Evolutionary conservation across 1,140 invertebrate species (phyloP).

Genomic region (Bombus ignitus): DNA sequence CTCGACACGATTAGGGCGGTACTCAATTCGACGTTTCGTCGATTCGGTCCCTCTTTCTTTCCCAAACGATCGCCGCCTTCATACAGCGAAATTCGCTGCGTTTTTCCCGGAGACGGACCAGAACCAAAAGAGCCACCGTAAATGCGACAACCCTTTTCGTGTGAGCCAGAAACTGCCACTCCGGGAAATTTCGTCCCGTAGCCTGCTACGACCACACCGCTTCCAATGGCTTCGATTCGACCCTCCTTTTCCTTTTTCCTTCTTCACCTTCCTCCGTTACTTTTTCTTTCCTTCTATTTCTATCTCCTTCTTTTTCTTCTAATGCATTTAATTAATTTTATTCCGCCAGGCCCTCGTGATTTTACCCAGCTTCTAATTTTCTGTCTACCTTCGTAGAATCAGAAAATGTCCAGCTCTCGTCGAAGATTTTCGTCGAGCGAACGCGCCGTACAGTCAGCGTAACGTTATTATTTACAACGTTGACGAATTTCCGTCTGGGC

Average conservation of each 20-base stretch:
- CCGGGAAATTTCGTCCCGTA: slow-evolving; percentile 28
- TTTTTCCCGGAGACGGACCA: slow-evolving; percentile 46
- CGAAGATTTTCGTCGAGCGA: no score
- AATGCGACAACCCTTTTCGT: slow-evolving; percentile 67
- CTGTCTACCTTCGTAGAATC: background rate
- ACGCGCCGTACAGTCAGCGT: background rate
- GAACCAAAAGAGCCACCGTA: slow-evolving; percentile 27
- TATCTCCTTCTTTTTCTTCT: background rate
- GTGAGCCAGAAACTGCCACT: slow-evolving; percentile 50
- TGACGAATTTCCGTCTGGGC: slow-evolving; percentile 15
- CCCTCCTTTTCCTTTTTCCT: background rate
- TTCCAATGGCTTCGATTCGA: background rate
- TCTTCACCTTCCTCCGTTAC: background rate
- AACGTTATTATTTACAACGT: slow-evolving; percentile 29
- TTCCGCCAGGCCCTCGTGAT: background rate
- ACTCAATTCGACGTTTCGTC: slow-evolving; percentile 70
- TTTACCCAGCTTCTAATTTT: background rate
- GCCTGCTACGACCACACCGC: background rate
- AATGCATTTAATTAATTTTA: slow-evolving; percentile 34
- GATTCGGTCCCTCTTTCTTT: slow-evolving; percentile 67
- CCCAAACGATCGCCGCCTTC: slow-evolving; percentile 54
- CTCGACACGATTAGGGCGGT: slow-evolving; percentile 71
- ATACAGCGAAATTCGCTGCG: slow-evolving; percentile 55
- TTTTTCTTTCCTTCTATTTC: background rate
- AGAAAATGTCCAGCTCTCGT: background rate